phyloP scores from a whole-genome alignment of 2,797 vertebrate species.

The Tamandua tetradactyla region DNA sequence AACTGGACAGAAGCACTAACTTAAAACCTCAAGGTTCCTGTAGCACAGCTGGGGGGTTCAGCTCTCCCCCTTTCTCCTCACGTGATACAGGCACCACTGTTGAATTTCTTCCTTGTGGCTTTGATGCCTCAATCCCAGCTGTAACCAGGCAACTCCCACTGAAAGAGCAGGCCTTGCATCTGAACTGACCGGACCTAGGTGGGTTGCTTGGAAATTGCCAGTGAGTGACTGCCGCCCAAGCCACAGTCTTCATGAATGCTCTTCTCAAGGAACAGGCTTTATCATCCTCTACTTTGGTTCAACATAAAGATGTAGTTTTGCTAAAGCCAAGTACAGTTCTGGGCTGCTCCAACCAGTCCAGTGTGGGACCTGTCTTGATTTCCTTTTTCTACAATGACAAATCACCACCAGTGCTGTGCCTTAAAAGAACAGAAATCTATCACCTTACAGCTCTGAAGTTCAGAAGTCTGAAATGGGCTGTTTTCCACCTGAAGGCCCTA shows the following conservation, averaged over 20 bases:
- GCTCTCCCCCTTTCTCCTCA: no score
- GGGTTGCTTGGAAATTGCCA: not conserved
- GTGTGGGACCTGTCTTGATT: not conserved
- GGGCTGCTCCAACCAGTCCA: not conserved
- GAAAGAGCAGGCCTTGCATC: not conserved
- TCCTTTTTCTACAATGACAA: not conserved
- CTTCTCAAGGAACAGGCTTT: not conserved
- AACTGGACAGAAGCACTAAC: not conserved
- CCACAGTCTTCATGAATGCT: accelerated
- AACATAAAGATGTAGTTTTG: not conserved
- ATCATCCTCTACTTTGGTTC: not conserved
- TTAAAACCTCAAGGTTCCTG: not conserved
- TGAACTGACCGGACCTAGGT: not conserved
- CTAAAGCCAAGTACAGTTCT: not conserved
- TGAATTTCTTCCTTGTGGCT: not conserved
- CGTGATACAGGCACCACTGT: accelerated
- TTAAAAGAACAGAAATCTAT: not conserved
- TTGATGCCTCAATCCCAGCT: not conserved
- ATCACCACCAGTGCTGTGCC: not conserved
- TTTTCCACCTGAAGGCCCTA: not conserved
- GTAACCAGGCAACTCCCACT: not conserved
- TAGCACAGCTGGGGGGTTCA: not conserved
- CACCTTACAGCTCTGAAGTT: not conserved
- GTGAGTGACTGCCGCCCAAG: not conserved
- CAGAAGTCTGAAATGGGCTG: not conserved